Base-by-base conservation (phyloP, 2,113 vertebrate species). In the Tylochromis polylepis region DNA sequence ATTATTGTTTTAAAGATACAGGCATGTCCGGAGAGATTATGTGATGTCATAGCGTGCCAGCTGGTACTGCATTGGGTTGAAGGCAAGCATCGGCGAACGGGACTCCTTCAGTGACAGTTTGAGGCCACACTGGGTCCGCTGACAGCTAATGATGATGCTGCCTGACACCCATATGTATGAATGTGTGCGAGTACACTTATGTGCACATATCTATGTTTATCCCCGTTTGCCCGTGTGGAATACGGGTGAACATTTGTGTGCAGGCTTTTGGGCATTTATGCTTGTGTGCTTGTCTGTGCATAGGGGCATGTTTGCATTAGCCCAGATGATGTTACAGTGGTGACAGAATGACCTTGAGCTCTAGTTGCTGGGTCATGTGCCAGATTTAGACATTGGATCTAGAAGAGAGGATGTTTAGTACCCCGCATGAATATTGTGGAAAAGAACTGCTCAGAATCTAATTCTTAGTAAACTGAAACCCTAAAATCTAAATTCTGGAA, bases 71-170 rank as follows among this genome's bases (percentile, higher is more conserved):
- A 67, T 43, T 53, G 65, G 51, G 31, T 81, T 49, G 58, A 88
- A 67, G 83, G 20, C 4, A 3, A 85, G 87, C 27, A 15, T 36
- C 9, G 15, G 70, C n/a, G 83, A 79, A 85, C 16, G 2, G n/a
- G 59, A 34, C 24, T 89, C 79, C 62, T 59, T 12, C 4, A 4
- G 11, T 85, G 91, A 93, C 91, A 93, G 93, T 92, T 92, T 92
- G 83, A 83, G 91, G 93, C 88, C 87, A 88, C 75, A 10, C 8
- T 77, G 51, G 80, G 49, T 31, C 67, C 1, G 3, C 77, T 88
- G 89, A 82, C 79, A 57, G 87, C 80, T 83, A 90, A 93, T 85
- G 86, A 84, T 93, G 87, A 94, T 92, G 80, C 70, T 49, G 27
- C 78, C 88, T 87, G 90, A 93, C 91, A 92, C 83, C 24, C 51